phyloP scores from a whole-genome alignment of 2,113 vertebrate species.

The Cyanoderma ruficeps region DNA sequence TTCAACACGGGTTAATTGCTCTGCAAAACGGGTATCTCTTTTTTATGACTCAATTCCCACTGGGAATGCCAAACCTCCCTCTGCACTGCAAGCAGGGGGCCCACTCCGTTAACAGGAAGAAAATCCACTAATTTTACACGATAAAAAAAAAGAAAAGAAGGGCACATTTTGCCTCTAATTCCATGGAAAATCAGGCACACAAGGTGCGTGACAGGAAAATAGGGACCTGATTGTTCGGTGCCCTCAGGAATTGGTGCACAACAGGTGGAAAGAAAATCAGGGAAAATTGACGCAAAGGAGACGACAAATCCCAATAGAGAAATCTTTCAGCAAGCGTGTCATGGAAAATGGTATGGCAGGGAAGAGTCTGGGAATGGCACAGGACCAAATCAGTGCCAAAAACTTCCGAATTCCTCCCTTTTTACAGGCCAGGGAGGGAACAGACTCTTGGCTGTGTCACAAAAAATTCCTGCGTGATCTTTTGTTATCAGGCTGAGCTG shows the following conservation, averaged over 20 bases:
- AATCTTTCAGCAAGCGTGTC: constrained; percentile 6
- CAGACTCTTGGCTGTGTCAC: not conserved
- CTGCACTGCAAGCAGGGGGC: not conserved
- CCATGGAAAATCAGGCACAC: constrained; percentile 48
- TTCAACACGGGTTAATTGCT: constrained; percentile 58
- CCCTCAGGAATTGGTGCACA: not conserved
- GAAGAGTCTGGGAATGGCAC: constrained; percentile 52
- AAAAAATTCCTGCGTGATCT: not conserved
- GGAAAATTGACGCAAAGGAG: constrained; percentile 14
- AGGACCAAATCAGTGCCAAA: constrained; percentile 22
- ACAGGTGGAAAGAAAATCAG: constrained; percentile 58
- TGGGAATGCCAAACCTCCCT: constrained; percentile 35
- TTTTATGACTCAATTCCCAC: constrained; percentile 26
- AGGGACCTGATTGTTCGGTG: constrained; percentile 30
- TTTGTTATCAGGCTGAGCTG: not conserved
- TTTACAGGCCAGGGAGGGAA: not conserved
- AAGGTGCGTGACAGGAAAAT: constrained; percentile 60
- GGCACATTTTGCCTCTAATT: not conserved
- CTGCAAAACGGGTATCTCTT: constrained; percentile 24
- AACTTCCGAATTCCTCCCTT: constrained; percentile 35
- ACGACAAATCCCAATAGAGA: not conserved
- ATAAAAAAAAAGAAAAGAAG: not conserved
- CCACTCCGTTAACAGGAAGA: not conserved
- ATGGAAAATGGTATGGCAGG: not conserved
- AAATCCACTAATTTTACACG: constrained; percentile 9